Percentiles rank a stretch among this genome's conserved stretches.
Conservation (phyloP, 2,113 vertebrate species). For the Pampusana beccarii region DNA sequence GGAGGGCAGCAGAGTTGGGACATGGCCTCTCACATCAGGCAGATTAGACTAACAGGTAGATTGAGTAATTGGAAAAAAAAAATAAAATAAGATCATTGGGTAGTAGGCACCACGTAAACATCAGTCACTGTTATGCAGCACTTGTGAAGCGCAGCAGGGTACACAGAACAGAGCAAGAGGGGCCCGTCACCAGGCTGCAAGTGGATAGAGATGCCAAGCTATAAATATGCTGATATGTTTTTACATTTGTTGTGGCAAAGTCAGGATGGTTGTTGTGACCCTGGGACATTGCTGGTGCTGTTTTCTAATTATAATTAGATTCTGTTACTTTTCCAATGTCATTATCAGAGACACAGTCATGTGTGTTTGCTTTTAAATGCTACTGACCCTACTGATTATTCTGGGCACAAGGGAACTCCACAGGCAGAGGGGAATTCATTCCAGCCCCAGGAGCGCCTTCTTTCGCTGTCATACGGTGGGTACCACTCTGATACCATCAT, state of each 20-base stretch:
- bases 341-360: constrained; percentile 36
- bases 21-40: neutral
- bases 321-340: constrained; percentile 50
- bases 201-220: constrained; percentile 44
- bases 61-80: neutral
- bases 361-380: constrained; percentile 31
- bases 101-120: neutral
- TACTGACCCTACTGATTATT: constrained; percentile 8
- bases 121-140: constrained; percentile 6
- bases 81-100: neutral
- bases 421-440: neutral
- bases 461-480: neutral
- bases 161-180: neutral
- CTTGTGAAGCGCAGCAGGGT: neutral
- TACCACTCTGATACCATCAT: neutral
- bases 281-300: constrained; percentile 37
- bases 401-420: constrained; percentile 7
- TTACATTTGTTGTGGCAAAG: constrained; percentile 67
- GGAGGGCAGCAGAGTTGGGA: neutral
- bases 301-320: constrained; percentile 69
- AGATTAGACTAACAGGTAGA: neutral
- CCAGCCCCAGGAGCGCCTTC: constrained; percentile 27
- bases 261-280: constrained; percentile 57
- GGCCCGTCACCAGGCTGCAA: neutral
- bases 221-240: constrained; percentile 71